These are phyloP conservation scores for Pseudochirops corinnae DNA, from an alignment of 2,797 vertebrate genomes.

Conservation along the genomic window DNA sequence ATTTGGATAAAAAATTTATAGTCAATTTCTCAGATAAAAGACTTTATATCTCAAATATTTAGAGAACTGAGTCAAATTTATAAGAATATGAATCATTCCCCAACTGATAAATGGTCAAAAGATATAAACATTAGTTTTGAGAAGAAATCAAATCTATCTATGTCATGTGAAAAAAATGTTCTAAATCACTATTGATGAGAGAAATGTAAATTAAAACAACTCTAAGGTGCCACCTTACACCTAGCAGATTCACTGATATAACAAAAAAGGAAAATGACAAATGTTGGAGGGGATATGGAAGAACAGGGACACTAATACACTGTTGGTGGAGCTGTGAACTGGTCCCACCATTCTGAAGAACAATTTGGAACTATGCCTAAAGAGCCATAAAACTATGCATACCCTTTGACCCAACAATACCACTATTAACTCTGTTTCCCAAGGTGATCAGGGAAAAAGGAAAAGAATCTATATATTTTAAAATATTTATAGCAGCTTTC, in stretches of 20 bases:
- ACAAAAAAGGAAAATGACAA: not conserved
- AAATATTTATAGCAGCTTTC: not conserved
- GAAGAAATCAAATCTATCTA: not conserved
- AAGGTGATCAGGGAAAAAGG: not conserved
- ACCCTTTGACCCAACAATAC: not conserved
- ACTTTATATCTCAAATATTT: not conserved
- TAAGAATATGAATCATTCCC: not conserved
- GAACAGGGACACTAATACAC: not conserved
- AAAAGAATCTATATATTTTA: not conserved
- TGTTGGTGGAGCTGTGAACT: not conserved
- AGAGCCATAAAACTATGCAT: not conserved
- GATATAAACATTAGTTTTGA: not conserved
- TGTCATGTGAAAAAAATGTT: not conserved
- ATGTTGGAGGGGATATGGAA: not conserved
- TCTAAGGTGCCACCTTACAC: not conserved
- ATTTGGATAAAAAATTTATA: not conserved
- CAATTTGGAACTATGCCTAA: not conserved
- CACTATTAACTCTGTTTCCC: not conserved
- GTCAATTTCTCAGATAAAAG: not conserved
- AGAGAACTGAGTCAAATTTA: not conserved
- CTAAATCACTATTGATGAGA: not conserved
- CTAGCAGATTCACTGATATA: not conserved
- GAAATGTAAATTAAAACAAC: not conserved
- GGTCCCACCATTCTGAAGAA: not conserved
- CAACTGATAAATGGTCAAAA: not conserved